Percentiles rank a stretch among this genome's conserved stretches.
Conservation (phyloP, 2,797 vertebrate species). For the Chelidonichthys spinosus region DNA sequence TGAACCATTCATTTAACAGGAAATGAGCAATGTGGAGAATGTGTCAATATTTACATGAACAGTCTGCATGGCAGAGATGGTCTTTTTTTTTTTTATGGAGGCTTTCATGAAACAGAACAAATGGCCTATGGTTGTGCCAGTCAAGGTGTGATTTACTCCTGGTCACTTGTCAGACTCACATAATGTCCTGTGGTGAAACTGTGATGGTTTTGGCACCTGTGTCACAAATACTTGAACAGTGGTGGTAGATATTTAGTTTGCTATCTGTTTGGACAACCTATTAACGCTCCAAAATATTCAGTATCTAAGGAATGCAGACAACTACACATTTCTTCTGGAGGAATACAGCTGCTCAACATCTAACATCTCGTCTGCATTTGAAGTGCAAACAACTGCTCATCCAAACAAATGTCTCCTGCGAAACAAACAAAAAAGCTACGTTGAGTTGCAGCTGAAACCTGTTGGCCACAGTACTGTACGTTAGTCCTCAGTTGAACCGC, state of each 20-base stretch:
- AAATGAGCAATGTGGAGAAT: slow-evolving; percentile 66
- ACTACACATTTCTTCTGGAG: slow-evolving; percentile 37
- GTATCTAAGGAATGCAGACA: slow-evolving; percentile 62
- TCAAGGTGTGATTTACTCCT: slow-evolving; percentile 30
- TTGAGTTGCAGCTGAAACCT: neutral
- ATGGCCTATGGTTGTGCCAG: slow-evolving; percentile 27
- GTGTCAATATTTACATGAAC: slow-evolving; percentile 75
- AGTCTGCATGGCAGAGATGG: slow-evolving; percentile 25
- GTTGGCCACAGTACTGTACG: neutral
- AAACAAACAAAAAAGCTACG: slow-evolving; percentile 1
- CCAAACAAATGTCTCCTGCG: slow-evolving; percentile 25
- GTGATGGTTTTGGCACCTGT: neutral
- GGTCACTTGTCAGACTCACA: slow-evolving; percentile 15
- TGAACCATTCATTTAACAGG: slow-evolving; percentile 64
- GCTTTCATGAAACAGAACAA: slow-evolving; percentile 51
- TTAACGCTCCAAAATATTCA: slow-evolving; percentile 43
- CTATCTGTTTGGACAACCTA: slow-evolving; percentile 45
- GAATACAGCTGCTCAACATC: slow-evolving; percentile 53
- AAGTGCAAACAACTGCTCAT: slow-evolving; percentile 28
- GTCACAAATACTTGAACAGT: slow-evolving; percentile 23
- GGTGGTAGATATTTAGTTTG: slow-evolving; percentile 31
- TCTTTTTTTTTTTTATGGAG: slow-evolving; percentile 51
- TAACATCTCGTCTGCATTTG: neutral
- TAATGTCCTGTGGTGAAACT: slow-evolving; percentile 22
- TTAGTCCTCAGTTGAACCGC: neutral